Percentiles rank a stretch among this genome's conserved stretches.
Conservation (phyloP, 2,888 invertebrate species). For the Philhelius pedissequus region DNA sequence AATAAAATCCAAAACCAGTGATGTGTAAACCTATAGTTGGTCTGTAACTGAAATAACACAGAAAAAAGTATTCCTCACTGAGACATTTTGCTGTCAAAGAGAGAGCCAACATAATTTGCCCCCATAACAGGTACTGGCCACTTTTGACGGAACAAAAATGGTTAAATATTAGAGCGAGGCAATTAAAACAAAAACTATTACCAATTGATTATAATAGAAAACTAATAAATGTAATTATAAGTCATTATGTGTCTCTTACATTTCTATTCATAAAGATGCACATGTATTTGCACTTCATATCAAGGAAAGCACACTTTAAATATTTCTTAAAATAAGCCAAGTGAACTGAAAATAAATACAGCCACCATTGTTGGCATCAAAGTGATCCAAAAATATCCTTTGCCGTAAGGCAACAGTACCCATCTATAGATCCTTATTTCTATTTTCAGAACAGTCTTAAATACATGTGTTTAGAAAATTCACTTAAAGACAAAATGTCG, state of each 20-base stretch:
- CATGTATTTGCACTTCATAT: background rate
- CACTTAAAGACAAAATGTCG: background rate
- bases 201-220: background rate
- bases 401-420: conserved; percentile 46
- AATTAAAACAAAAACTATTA: background rate
- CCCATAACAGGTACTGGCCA: too few species aligned
- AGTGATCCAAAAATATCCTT: conserved; percentile 39
- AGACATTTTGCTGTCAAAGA: too few species aligned
- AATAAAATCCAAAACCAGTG: too few species aligned
- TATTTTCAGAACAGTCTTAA: conserved; percentile 20
- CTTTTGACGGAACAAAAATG: too few species aligned
- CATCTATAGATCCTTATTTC: background rate
- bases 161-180: too few species aligned
- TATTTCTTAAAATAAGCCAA: conserved; percentile 3
- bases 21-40: too few species aligned
- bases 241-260: background rate
- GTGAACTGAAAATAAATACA: conserved; percentile 22
- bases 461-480: conserved; percentile 6
- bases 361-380: background rate
- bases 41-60: too few species aligned
- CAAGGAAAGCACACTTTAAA: background rate
- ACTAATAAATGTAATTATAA: background rate
- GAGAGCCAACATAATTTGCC: too few species aligned
- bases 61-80: too few species aligned
- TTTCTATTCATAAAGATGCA: background rate